phyloP scores from a whole-genome alignment of 2,888 invertebrate genomes.

The Amphipoea oculea region DNA sequence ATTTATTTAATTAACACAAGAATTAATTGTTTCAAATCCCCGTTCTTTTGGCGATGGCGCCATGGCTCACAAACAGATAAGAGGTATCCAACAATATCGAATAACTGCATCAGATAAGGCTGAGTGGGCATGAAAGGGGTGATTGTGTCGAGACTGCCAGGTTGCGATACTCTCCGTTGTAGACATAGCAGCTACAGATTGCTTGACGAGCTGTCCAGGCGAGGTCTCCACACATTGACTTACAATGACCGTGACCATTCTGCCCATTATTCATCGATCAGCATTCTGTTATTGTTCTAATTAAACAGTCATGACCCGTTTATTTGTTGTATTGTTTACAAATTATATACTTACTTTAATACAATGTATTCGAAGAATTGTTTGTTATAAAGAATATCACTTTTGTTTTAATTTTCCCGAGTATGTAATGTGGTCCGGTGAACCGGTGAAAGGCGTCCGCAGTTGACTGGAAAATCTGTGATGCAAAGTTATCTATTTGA shows the following conservation, averaged over 20 bases:
- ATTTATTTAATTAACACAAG: not conserved
- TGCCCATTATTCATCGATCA: slow-evolving; percentile 45
- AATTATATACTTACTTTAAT: slow-evolving; percentile 21
- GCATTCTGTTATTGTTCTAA: slow-evolving; percentile 63
- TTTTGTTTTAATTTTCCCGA: slow-evolving; percentile 42
- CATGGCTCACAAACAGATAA: slow-evolving; percentile 37
- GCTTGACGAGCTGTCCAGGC: not conserved
- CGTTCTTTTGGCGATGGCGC: slow-evolving; percentile 7
- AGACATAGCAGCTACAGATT: slow-evolving; percentile 16
- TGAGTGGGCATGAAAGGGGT: slow-evolving; percentile 29
- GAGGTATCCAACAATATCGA: slow-evolving; percentile 23
- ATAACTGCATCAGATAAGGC: slow-evolving; percentile 42
- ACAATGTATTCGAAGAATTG: slow-evolving; percentile 45
- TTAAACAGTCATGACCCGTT: slow-evolving; percentile 52
- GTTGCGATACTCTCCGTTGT: slow-evolving; percentile 21
- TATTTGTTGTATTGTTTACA: slow-evolving; percentile 55
- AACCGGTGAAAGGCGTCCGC: slow-evolving; percentile 28
- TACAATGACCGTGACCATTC: slow-evolving; percentile 35
- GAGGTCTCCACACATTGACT: slow-evolving; percentile 16
- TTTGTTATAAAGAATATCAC: slow-evolving; percentile 34
- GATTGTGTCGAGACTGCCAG: slow-evolving; percentile 26
- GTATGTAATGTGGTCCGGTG: slow-evolving; percentile 11
- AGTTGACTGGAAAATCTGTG: slow-evolving; percentile 38
- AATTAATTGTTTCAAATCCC: slow-evolving; percentile 3
- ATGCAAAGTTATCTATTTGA: slow-evolving; percentile 9